phyloP scores from a whole-genome alignment of 2,888 invertebrate species.

The Notodonta ziczac region DNA sequence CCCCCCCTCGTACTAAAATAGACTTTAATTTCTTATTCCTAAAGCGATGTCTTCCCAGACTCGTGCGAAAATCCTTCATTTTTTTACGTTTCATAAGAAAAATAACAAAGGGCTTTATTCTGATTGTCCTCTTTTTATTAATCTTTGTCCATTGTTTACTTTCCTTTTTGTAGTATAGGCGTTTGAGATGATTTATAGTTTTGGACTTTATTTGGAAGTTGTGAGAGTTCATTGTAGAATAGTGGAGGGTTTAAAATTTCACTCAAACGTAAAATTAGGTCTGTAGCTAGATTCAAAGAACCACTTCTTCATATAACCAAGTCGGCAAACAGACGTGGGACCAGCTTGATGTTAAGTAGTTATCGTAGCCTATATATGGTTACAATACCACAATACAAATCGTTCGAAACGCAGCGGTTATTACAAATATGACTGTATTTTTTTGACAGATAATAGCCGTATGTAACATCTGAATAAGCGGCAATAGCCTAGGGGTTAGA shows the following conservation, averaged over 20 bases:
- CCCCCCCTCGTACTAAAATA: background rate
- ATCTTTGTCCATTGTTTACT: conserved; percentile 32
- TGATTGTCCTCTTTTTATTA: conserved; percentile 42
- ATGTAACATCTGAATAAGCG: too few species aligned
- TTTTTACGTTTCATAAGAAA: conserved; percentile 38
- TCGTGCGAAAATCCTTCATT: conserved; percentile 23
- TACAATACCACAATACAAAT: too few species aligned
- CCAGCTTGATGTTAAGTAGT: too few species aligned
- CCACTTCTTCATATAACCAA: background rate
- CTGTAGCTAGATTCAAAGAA: background rate
- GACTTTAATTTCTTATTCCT: conserved; percentile 4
- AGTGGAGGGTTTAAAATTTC: background rate
- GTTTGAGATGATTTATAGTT: background rate
- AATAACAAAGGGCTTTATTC: conserved; percentile 35
- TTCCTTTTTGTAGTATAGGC: conserved; percentile 3
- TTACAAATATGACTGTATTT: too few species aligned
- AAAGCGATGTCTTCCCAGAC: conserved; percentile 21
- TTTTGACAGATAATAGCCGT: too few species aligned
- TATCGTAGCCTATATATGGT: too few species aligned
- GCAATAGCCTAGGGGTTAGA: too few species aligned
- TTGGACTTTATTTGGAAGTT: background rate
- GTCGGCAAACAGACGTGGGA: too few species aligned
- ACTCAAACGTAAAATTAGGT: background rate
- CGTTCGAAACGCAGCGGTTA: too few species aligned
- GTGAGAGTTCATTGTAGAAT: background rate